Conservation (phyloP, 2,113 vertebrate species). For the Percina caprodes region DNA sequence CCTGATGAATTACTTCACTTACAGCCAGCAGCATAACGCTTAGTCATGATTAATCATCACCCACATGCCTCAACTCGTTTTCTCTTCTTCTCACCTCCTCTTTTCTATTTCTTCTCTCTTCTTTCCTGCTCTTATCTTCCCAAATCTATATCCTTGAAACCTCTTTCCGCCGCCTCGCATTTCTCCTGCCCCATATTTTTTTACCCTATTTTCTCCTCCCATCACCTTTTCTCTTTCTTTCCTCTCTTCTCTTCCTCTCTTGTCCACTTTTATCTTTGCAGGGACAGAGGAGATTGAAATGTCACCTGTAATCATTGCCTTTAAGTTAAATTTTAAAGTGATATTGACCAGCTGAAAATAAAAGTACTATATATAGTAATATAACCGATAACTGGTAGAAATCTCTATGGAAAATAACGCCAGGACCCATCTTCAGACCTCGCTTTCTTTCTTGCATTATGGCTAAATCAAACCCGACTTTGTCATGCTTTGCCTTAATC, state of each 20-base stretch:
- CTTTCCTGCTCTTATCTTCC: neutral
- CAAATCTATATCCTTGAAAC: neutral
- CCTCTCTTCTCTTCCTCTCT: neutral
- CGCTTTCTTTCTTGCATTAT: neutral
- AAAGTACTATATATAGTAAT: slow-evolving; percentile 7
- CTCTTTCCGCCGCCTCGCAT: fast-evolving
- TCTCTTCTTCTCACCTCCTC: neutral
- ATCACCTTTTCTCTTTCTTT: neutral
- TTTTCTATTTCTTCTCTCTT: neutral
- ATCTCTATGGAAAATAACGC: neutral
- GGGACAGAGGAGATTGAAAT: slow-evolving; percentile 7
- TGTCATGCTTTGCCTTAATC: neutral
- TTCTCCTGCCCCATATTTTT: neutral
- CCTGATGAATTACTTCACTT: slow-evolving; percentile 66
- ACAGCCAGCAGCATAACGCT: slow-evolving; percentile 59
- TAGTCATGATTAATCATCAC: slow-evolving; percentile 65
- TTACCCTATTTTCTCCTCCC: neutral
- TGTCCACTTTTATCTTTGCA: neutral
- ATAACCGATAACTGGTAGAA: neutral
- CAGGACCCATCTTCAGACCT: neutral
- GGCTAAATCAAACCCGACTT: neutral
- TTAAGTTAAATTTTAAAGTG: slow-evolving; percentile 16
- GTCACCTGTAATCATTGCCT: neutral
- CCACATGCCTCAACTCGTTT: slow-evolving; percentile 11
- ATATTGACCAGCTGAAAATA: slow-evolving; percentile 2